These are phyloP conservation scores for Tautogolabrus adspersus DNA, from an alignment of 2,113 vertebrate species.

Conservation along the genomic window DNA sequence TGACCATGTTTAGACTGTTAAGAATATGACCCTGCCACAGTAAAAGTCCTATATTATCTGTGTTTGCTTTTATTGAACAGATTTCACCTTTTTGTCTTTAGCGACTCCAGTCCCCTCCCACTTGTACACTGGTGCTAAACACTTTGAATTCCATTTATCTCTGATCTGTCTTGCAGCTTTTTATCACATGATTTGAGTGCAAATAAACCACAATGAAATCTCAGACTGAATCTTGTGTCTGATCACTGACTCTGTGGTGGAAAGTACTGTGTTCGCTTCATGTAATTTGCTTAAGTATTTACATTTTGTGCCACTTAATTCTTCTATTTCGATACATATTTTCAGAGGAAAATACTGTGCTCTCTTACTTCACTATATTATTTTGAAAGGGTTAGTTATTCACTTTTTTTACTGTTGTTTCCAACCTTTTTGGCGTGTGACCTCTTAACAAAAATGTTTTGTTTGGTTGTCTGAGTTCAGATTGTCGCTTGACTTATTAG, in stretches of 20 bases:
- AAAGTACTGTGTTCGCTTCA: too few relatives aligned
- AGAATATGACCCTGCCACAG: slow-evolving; percentile 3
- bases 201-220: slow-evolving; percentile 78
- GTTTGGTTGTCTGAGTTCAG: too few relatives aligned
- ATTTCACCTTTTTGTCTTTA: slow-evolving; percentile 25
- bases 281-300: too few relatives aligned
- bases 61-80: slow-evolving; percentile 1
- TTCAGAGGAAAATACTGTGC: not conserved
- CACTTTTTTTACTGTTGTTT: not conserved
- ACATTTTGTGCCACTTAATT: too few relatives aligned
- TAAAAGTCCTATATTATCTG: not conserved
- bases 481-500: too few relatives aligned
- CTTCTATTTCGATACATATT: too few relatives aligned
- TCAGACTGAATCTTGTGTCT: slow-evolving; percentile 24
- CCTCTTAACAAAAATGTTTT: not conserved
- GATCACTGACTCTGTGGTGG: not conserved
- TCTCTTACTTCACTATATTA: not conserved
- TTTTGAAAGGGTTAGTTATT: not conserved
- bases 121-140: slow-evolving; percentile 75
- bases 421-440: not conserved
- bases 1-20: slow-evolving; percentile 25
- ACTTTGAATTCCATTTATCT: slow-evolving; percentile 54
- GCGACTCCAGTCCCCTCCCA: slow-evolving; percentile 28
- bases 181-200: slow-evolving; percentile 79
- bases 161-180: slow-evolving; percentile 67